Evolutionary conservation across 2,113 vertebrate species (phyloP).

Genomic region (Serinus canaria): DNA sequence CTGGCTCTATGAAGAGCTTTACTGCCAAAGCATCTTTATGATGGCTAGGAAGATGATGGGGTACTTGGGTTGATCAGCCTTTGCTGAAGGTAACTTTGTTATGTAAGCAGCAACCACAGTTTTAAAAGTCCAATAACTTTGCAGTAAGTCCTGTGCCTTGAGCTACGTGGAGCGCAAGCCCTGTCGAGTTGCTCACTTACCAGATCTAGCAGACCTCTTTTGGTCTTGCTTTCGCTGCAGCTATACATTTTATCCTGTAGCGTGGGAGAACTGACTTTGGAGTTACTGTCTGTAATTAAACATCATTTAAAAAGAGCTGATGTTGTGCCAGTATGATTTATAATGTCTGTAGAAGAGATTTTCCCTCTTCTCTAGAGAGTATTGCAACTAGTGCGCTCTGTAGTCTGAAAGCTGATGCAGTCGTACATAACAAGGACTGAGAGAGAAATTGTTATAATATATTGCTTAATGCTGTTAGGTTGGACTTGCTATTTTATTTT

Average conservation of each 20-base stretch:
- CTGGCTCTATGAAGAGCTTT: neutral
- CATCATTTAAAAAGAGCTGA: neutral
- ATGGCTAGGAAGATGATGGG: neutral
- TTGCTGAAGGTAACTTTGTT: neutral
- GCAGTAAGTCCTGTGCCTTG: neutral
- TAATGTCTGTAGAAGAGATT: neutral
- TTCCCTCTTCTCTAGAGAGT: neutral
- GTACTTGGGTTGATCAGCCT: neutral
- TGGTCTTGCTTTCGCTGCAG: neutral
- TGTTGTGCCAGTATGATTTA: neutral
- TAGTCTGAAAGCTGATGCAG: neutral
- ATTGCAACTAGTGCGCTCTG: rapidly evolving
- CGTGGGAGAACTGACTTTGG: neutral
- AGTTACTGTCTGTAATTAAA: neutral
- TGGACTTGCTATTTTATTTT: neutral
- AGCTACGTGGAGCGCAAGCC: rapidly evolving
- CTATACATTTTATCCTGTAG: neutral
- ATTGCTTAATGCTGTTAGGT: neutral
- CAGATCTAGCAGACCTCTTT: neutral
- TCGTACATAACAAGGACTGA: neutral
- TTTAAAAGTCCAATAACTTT: neutral
- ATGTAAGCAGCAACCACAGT: neutral
- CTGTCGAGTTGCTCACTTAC: neutral
- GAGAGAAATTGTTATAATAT: neutral
- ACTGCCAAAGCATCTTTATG: neutral